Conservation (phyloP, 1,140 invertebrate genomes). For the Neodiprion pinetum region DNA sequence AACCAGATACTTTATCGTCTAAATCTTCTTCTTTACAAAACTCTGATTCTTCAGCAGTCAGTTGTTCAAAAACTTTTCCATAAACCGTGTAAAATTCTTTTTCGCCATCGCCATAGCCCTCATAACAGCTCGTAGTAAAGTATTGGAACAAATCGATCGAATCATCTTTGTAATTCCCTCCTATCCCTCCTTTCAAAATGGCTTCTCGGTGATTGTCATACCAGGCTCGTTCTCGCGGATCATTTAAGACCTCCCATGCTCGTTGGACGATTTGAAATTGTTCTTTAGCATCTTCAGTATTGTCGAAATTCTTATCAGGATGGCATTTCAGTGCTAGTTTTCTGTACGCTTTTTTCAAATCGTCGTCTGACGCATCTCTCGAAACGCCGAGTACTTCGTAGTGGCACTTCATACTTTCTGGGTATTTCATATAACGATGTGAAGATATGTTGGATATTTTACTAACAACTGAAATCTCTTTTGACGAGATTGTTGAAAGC, state of each 20-base stretch:
- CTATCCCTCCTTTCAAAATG: constrained; percentile 82
- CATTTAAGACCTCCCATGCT: constrained; percentile 94
- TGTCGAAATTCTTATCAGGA: constrained; percentile 92
- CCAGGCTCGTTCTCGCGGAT: constrained; percentile 94
- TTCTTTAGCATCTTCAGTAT: constrained; percentile 83
- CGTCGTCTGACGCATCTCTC: constrained; percentile 75
- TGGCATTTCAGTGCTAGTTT: constrained; percentile 84
- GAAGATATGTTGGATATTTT: background rate
- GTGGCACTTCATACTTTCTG: constrained; percentile 80
- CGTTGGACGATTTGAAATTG: constrained; percentile 94
- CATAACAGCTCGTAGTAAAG: constrained; percentile 89
- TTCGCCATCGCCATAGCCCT: constrained; percentile 87
- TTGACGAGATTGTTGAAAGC: too few species aligned
- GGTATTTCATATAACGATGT: constrained; percentile 37
- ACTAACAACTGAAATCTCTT: too few species aligned
- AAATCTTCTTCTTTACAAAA: constrained; percentile 77
- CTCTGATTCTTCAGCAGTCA: constrained; percentile 87
- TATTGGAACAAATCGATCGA: constrained; percentile 89
- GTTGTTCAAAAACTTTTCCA: constrained; percentile 84
- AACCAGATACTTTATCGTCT: constrained; percentile 76
- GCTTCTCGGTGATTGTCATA: constrained; percentile 92
- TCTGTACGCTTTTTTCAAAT: constrained; percentile 91
- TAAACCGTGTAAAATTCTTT: constrained; percentile 92
- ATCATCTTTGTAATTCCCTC: constrained; percentile 85
- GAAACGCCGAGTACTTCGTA: constrained; percentile 87